phyloP scores from a whole-genome alignment of 2,888 invertebrate genomes.

The Tenthredo scrophulariae region DNA sequence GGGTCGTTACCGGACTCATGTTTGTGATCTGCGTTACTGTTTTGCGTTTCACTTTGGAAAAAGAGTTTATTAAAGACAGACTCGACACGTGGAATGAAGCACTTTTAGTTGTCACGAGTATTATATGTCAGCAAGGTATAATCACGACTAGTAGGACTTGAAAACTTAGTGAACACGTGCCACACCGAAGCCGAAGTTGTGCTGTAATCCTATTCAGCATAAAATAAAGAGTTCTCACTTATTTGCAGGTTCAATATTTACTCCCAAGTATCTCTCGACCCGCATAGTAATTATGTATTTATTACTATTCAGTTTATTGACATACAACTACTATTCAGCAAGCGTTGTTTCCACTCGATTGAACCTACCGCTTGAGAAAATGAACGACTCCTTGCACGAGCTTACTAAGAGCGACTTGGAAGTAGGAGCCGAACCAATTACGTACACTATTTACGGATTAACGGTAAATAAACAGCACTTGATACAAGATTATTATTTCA shows the following conservation, averaged over 20 bases:
- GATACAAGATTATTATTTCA: background rate
- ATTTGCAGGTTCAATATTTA: conserved; percentile 66
- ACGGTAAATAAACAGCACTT: conserved; percentile 58
- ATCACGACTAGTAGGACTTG: background rate
- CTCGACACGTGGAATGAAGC: conserved; percentile 19
- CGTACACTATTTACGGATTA: conserved; percentile 66
- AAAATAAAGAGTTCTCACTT: background rate
- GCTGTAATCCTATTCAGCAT: background rate
- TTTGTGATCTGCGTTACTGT: conserved; percentile 23
- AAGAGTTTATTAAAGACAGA: conserved; percentile 13
- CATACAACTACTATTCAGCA: conserved; percentile 73
- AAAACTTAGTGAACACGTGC: background rate
- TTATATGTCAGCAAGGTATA: conserved; percentile 54
- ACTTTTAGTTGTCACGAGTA: background rate
- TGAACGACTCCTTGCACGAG: conserved; percentile 71
- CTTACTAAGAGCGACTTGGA: conserved; percentile 66
- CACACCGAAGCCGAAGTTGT: background rate
- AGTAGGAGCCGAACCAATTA: conserved; percentile 68
- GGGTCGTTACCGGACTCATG: conserved; percentile 24
- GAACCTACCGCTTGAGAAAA: conserved; percentile 70
- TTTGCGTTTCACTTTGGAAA: conserved; percentile 7
- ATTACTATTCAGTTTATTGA: conserved; percentile 68
- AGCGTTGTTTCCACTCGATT: conserved; percentile 72
- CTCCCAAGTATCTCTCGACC: conserved; percentile 65
- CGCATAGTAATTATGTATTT: conserved; percentile 69